Conservation (phyloP, 1,140 invertebrate genomes). For the Procambarus clarkii region DNA sequence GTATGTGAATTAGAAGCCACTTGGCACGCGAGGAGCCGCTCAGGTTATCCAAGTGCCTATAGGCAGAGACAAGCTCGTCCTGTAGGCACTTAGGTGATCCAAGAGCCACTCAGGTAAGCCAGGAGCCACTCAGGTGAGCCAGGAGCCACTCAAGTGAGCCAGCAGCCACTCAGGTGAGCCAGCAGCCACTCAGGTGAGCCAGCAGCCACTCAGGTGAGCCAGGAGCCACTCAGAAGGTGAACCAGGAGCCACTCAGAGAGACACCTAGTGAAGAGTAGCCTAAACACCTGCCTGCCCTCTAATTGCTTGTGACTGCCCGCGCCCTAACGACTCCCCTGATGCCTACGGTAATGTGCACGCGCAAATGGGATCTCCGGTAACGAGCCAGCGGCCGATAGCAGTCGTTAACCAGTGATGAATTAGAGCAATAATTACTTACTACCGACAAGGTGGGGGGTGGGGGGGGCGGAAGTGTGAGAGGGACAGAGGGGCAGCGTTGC, state of each 20-base stretch:
- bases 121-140: background rate
- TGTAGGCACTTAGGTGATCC: background rate
- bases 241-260: background rate
- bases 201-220: background rate
- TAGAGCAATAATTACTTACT: background rate
- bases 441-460: no score
- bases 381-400: background rate
- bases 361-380: background rate
- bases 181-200: background rate
- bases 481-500: no score
- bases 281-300: conserved; percentile 13
- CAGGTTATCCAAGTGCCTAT: no score
- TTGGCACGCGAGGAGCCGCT: no score
- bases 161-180: background rate
- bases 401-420: background rate
- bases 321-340: background rate
- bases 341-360: background rate
- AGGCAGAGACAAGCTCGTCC: no score
- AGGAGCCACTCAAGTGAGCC: no score
- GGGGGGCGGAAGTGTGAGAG: no score
- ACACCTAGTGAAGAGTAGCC: no score
- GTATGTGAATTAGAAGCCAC: no score
- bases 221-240: background rate
- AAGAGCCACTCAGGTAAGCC: background rate
- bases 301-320: conserved; percentile 9